These are phyloP conservation scores for Protonibea diacanthus DNA, from an alignment of 2,797 vertebrate genomes.

Conservation along the genomic window DNA sequence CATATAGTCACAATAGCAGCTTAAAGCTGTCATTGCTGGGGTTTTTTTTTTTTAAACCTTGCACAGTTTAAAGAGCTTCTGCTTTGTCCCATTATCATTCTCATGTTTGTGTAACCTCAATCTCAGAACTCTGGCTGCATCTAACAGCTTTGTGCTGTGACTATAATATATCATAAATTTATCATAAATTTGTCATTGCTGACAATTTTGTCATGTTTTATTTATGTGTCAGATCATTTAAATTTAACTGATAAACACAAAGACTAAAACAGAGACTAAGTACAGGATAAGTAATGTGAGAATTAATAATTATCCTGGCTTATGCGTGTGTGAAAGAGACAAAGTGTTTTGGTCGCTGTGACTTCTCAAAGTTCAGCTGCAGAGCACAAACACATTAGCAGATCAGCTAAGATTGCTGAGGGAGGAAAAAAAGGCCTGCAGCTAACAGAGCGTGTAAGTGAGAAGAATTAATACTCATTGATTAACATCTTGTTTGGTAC, in stretches of 20 bases:
- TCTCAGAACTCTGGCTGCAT: neutral
- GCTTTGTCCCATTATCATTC: neutral
- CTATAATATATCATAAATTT: neutral
- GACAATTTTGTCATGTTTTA: neutral
- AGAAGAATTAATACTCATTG: conserved; percentile 45
- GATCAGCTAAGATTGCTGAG: conserved; percentile 61
- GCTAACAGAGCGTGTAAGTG: conserved; percentile 44
- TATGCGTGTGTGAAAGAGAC: conserved; percentile 1
- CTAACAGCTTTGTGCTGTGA: neutral
- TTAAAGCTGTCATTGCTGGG: neutral
- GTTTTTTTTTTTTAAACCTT: neutral
- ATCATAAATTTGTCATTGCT: conserved; percentile 20
- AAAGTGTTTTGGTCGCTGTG: neutral
- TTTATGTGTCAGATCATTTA: neutral
- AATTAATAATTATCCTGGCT: conserved; percentile 49
- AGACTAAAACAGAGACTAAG: no score
- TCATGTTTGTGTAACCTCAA: neutral
- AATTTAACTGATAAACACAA: conserved; percentile 11
- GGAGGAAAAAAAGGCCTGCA: conserved; percentile 18
- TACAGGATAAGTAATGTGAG: conserved; percentile 28
- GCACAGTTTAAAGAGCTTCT: no score
- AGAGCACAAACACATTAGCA: conserved; percentile 27
- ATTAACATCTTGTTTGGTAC: conserved; percentile 49
- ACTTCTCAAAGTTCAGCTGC: conserved; percentile 51
- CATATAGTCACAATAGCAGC: neutral